phyloP scores from a whole-genome alignment of 2,888 invertebrate genomes.

The Bellardia bayeri region DNA sequence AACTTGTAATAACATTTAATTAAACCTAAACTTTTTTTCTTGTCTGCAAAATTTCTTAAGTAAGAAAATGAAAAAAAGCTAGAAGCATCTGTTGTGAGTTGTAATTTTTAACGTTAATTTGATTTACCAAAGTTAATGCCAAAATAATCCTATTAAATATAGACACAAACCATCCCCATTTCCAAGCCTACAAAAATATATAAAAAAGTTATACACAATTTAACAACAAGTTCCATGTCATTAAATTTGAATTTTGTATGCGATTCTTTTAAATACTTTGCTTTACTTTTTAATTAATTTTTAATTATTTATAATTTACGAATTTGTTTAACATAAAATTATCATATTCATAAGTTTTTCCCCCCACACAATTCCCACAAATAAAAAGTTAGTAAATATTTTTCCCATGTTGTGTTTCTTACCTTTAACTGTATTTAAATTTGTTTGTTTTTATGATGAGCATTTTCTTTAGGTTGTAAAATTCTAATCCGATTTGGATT shows the following conservation, averaged over 20 bases:
- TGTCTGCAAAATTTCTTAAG: slow-evolving; percentile 17
- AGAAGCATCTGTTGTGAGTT: slow-evolving; percentile 41
- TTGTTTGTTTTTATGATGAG: slow-evolving; percentile 1
- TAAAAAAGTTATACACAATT: too few species aligned
- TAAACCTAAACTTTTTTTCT: slow-evolving; percentile 37
- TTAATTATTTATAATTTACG: slow-evolving; percentile 1
- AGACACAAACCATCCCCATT: slow-evolving; percentile 8
- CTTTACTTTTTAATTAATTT: slow-evolving; percentile 18
- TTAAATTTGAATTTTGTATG: neutral
- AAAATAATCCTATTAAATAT: slow-evolving; percentile 69
- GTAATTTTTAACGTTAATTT: slow-evolving; percentile 59
- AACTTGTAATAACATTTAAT: slow-evolving; percentile 52
- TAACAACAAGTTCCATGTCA: neutral
- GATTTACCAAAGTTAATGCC: slow-evolving; percentile 58
- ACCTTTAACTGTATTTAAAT: slow-evolving; percentile 18
- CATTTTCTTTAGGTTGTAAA: slow-evolving; percentile 10
- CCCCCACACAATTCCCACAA: neutral
- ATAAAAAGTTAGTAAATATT: neutral
- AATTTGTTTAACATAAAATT: slow-evolving; percentile 9
- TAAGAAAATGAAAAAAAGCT: neutral
- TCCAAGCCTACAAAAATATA: neutral
- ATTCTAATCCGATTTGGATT: slow-evolving; percentile 38
- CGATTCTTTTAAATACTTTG: neutral
- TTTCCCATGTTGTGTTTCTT: neutral
- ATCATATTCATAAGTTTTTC: neutral